Percentiles rank a stretch among this genome's conserved stretches.
Conservation (phyloP, 2,888 invertebrate genomes). For the Drosophila pseudotakahashii region DNA sequence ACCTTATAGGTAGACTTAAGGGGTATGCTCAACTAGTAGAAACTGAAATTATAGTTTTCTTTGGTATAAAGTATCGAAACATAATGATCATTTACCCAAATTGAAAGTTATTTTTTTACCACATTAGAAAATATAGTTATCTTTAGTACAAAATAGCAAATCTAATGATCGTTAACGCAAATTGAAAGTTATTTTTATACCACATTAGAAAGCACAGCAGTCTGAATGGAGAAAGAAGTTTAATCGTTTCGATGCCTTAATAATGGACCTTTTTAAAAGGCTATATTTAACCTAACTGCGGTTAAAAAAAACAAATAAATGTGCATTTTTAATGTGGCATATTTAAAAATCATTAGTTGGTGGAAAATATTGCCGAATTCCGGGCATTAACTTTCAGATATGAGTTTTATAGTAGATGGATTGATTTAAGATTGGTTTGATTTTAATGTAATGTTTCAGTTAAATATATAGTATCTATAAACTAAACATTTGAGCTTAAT, state of each 20-base stretch:
- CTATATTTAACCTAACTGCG: neutral
- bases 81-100: neutral
- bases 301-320: neutral
- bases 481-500: no score
- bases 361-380: neutral
- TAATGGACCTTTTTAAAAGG: neutral
- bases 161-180: neutral
- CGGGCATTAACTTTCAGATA: neutral
- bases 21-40: slow-evolving; percentile 8
- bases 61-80: neutral
- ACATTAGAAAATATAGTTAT: neutral
- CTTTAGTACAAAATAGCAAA: neutral
- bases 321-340: neutral
- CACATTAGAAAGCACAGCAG: slow-evolving; percentile 2
- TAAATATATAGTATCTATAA: no score
- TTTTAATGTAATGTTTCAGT: no score
- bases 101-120: neutral
- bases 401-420: neutral
- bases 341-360: neutral
- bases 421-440: no score
- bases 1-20: slow-evolving; percentile 13
- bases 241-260: neutral
- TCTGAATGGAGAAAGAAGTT: neutral
- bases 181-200: slow-evolving; percentile 1
- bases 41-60: no score